Conservation (phyloP, 2,113 vertebrate species). For the Condylura cristata region DNA sequence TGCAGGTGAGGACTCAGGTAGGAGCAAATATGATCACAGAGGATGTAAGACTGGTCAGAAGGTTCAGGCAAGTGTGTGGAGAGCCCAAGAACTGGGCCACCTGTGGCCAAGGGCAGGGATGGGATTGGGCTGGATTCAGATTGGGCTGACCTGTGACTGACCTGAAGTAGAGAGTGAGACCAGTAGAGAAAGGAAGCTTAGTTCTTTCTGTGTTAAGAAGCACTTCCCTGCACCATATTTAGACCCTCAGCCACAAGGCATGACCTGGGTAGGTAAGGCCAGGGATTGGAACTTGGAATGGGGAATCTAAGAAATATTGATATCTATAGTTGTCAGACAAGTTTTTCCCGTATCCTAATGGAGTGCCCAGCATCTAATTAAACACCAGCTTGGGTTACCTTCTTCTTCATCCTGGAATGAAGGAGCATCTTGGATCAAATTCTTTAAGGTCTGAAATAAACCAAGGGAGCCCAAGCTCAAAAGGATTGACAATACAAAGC, state of each 20-base stretch:
- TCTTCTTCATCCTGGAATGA: slow-evolving; percentile 10
- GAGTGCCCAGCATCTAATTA: not conserved
- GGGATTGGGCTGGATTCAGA: not conserved
- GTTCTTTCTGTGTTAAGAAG: not conserved
- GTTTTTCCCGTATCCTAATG: not conserved
- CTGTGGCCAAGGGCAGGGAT: not conserved
- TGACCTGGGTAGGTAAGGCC: not conserved
- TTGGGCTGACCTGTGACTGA: not conserved
- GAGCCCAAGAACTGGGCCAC: not conserved
- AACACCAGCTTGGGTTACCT: not conserved
- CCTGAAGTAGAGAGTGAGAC: not conserved
- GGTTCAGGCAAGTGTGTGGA: not conserved
- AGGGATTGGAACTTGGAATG: not conserved
- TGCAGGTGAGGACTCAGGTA: not conserved
- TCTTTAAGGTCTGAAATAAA: slow-evolving; percentile 6
- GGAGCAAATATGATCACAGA: not conserved
- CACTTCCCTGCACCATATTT: not conserved
- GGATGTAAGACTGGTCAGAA: not conserved
- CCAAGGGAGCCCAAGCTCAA: not conserved
- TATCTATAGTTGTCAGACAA: not conserved
- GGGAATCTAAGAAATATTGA: not conserved
- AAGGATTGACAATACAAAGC: not conserved
- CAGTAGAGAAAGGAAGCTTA: not conserved
- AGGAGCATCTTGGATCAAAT: not conserved
- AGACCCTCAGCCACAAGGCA: not conserved